These are phyloP conservation scores for Lottia gigantea DNA, from an alignment of 2,888 invertebrate genomes.

Conservation along the genomic window DNA sequence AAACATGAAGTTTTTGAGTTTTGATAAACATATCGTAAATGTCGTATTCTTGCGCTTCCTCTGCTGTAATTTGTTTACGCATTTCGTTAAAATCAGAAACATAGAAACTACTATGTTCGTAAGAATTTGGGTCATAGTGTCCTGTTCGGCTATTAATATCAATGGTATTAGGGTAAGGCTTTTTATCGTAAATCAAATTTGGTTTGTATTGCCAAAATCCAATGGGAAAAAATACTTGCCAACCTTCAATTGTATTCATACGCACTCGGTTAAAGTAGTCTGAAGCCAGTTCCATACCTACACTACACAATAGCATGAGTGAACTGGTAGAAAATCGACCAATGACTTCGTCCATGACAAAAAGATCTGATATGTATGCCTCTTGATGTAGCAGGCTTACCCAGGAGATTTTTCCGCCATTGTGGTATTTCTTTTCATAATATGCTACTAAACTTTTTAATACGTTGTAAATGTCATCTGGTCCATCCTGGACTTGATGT, in stretches of 20 bases:
- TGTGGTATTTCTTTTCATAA: slow-evolving; percentile 75
- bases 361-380: slow-evolving; percentile 69
- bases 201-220: slow-evolving; percentile 91
- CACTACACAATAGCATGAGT: slow-evolving; percentile 53
- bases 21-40: slow-evolving; percentile 80
- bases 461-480: slow-evolving; percentile 73
- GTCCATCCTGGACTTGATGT: slow-evolving; percentile 27
- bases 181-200: slow-evolving; percentile 65
- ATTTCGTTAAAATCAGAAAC: slow-evolving; percentile 79
- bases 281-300: slow-evolving; percentile 58
- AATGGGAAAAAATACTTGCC: slow-evolving; percentile 91
- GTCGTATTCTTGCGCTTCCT: slow-evolving; percentile 42
- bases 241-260: slow-evolving; percentile 91
- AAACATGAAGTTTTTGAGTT: slow-evolving; percentile 76
- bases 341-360: slow-evolving; percentile 77
- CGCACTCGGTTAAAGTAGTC: slow-evolving; percentile 89
- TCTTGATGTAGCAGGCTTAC: slow-evolving; percentile 67
- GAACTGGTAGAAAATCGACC: slow-evolving; percentile 78
- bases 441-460: slow-evolving; percentile 76
- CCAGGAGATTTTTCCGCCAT: slow-evolving; percentile 74
- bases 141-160: slow-evolving; percentile 72
- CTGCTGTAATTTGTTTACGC: slow-evolving; percentile 73
- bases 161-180: slow-evolving; percentile 58
- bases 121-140: slow-evolving; percentile 81
- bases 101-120: slow-evolving; percentile 83